Percentiles rank a stretch among this genome's conserved stretches.
Evolutionary conservation across 1,140 invertebrate genomes (phyloP).

Genomic region (Brachionus sp.): DNA sequence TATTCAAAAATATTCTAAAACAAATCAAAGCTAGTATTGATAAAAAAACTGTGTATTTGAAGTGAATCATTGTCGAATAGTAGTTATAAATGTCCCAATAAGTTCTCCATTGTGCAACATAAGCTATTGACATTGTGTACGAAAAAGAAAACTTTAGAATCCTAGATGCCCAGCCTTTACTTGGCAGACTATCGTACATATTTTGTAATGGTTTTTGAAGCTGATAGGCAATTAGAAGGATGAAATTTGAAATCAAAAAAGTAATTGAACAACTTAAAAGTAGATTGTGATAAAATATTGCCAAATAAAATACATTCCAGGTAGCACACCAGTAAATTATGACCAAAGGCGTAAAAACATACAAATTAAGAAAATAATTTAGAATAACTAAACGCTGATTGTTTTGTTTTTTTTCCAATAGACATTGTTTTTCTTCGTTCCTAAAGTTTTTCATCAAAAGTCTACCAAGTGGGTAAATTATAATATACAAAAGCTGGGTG

Average conservation of each 20-base stretch:
- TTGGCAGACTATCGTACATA: background rate
- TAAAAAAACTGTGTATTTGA: background rate
- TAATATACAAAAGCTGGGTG: background rate
- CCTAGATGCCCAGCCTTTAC: background rate
- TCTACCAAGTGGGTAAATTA: background rate
- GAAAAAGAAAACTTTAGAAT: background rate
- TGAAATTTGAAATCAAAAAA: background rate
- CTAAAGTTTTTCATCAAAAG: background rate
- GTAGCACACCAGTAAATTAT: background rate
- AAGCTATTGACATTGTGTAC: background rate
- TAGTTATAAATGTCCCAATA: slow-evolving; percentile 18
- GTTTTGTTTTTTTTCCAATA: background rate
- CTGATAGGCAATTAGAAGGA: background rate
- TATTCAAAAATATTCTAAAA: background rate
- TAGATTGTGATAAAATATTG: background rate
- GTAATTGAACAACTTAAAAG: background rate
- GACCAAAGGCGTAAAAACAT: background rate
- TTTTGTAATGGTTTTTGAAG: background rate
- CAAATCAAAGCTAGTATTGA: background rate
- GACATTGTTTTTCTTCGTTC: background rate
- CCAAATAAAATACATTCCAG: slow-evolving; percentile 1
- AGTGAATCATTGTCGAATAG: background rate
- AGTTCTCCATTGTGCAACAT: slow-evolving; percentile 8
- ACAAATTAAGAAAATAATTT: background rate
- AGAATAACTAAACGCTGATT: background rate